phyloP scores from a whole-genome alignment of 2,888 invertebrate genomes.

The Cylindroiulus punctatus region DNA sequence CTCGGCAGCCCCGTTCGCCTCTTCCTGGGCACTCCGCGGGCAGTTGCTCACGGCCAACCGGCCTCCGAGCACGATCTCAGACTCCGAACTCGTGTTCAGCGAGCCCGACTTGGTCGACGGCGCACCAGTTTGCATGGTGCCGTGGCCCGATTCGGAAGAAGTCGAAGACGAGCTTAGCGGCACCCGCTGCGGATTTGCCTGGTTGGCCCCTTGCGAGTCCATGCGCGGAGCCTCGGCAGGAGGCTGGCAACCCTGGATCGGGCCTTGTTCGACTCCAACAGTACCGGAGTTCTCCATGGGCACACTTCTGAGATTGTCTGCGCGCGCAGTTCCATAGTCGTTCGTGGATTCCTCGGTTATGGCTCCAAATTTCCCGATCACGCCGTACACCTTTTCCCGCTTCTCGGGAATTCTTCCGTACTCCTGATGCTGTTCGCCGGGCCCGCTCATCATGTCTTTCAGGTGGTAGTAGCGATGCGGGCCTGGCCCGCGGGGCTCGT shows the following conservation, averaged over 20 bases:
- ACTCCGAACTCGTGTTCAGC: conserved; percentile 61
- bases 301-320: not conserved
- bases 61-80: conserved; percentile 57
- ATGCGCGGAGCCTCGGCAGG: not conserved
- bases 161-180: conserved; percentile 54
- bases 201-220: not conserved
- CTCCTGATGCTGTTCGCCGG: conserved; percentile 33
- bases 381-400: conserved; percentile 31
- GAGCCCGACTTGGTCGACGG: conserved; percentile 59
- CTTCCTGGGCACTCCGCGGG: not conserved
- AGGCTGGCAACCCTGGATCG: not conserved
- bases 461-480: conserved; percentile 54
- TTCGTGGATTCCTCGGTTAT: not conserved
- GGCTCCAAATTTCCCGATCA: conserved; percentile 34
- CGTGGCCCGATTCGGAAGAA: conserved; percentile 61
- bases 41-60: not conserved
- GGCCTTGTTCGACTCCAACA: not conserved
- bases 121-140: conserved; percentile 60
- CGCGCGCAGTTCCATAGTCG: not conserved
- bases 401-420: not conserved
- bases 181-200: not conserved
- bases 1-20: not conserved
- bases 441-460: conserved; percentile 56
- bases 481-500: not conserved
- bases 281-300: not conserved